Percentiles rank a stretch among this genome's conserved stretches.
These are phyloP conservation scores for Muntiacus muntjak DNA, from an alignment of 2,113 vertebrate genomes.

Conservation along the genomic window DNA sequence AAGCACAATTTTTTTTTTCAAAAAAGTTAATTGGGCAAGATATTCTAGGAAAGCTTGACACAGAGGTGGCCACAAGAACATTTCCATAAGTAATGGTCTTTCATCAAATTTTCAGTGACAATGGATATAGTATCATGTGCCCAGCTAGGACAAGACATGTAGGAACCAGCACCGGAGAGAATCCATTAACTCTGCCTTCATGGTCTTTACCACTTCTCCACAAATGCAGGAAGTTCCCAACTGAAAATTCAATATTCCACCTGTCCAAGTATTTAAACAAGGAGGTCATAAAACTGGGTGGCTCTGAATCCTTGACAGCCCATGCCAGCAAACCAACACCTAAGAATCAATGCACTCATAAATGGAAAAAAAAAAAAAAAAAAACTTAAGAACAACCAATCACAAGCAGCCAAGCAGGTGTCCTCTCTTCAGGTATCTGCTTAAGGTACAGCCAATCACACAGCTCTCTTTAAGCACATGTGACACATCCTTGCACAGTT, in stretches of 20 bases:
- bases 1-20: not conserved
- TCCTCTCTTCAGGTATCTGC: no score
- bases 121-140: fast-evolving
- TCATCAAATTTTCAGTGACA: not conserved
- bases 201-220: not conserved
- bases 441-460: no score
- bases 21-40: not conserved
- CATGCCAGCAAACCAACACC: not conserved
- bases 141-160: no score
- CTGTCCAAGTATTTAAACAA: no score
- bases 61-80: fast-evolving
- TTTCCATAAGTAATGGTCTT: not conserved
- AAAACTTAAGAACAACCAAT: no score
- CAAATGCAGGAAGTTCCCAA: not conserved
- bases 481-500: no score
- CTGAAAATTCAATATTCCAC: not conserved
- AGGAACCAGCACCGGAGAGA: not conserved
- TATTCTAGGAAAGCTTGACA: not conserved
- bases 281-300: no score
- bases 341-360: no score
- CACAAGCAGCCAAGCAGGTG: no score
- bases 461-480: no score
- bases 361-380: no score
- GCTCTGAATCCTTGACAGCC: not conserved
- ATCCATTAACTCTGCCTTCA: no score